Conservation (phyloP, 2,113 vertebrate genomes). For the Fregata magnificens region DNA sequence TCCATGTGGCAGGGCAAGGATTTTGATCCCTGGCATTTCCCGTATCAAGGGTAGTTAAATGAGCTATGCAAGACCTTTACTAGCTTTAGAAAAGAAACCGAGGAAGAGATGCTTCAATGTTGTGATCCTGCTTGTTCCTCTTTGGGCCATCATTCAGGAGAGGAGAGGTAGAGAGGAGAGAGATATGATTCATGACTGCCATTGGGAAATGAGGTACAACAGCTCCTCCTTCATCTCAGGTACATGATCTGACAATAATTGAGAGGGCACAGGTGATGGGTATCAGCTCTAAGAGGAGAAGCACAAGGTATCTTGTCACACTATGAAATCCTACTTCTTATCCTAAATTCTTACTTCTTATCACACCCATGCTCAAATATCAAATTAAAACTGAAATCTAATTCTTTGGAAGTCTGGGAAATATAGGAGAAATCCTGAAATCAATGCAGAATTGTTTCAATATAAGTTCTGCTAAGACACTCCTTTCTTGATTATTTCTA, state of each 20-base stretch:
- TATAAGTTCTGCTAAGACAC: neutral
- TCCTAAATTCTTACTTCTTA: neutral
- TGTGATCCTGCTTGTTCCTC: neutral
- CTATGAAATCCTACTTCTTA: neutral
- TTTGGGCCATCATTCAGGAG: neutral
- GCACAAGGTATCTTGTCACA: neutral
- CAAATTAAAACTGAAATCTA: neutral
- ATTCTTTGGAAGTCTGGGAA: neutral
- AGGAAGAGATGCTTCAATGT: neutral
- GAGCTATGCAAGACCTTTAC: neutral
- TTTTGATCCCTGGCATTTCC: neutral
- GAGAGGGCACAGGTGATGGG: neutral
- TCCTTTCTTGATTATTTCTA: neutral
- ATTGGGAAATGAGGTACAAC: neutral
- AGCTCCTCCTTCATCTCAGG: neutral
- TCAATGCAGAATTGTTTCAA: neutral
- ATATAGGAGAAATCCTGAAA: neutral
- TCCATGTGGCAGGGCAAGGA: neutral
- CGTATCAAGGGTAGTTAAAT: neutral
- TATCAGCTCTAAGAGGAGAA: neutral
- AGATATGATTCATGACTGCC: neutral
- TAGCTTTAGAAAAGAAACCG: neutral
- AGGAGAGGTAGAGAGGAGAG: neutral
- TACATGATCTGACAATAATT: neutral
- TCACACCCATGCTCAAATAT: neutral